phyloP scores from a whole-genome alignment of 2,888 invertebrate species.

The Microplitis deprimator region DNA sequence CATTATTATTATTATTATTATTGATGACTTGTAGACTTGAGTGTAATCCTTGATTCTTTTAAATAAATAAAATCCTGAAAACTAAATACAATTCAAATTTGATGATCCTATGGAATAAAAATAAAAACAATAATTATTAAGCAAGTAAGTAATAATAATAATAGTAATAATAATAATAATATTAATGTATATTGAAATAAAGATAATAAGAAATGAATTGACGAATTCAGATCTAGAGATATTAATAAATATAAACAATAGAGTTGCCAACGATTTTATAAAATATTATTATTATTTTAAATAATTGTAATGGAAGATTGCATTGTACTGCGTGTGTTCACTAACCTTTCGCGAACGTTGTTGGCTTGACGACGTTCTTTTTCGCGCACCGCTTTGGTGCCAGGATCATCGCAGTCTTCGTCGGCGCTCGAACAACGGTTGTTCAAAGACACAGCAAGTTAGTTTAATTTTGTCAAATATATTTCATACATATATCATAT shows the following conservation, averaged over 20 bases:
- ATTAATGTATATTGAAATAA: not conserved
- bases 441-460: slow-evolving; percentile 69
- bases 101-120: not conserved
- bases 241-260: too few species aligned
- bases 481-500: slow-evolving; percentile 25
- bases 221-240: too few species aligned
- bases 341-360: slow-evolving; percentile 96
- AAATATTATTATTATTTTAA: too few species aligned
- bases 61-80: not conserved
- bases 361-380: slow-evolving; percentile 96
- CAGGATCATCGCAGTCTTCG: slow-evolving; percentile 86
- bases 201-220: not conserved
- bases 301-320: not conserved
- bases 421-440: slow-evolving; percentile 86
- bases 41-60: not conserved
- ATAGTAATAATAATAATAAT: too few species aligned
- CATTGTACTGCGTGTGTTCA: slow-evolving; percentile 72
- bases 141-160: not conserved
- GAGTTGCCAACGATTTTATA: not conserved
- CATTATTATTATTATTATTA: too few species aligned
- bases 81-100: not conserved
- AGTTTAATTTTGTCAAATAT: slow-evolving; percentile 57
- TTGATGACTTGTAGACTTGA: not conserved
- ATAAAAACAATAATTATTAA: too few species aligned
- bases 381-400: slow-evolving; percentile 93